Evolutionary conservation across 2,797 vertebrate genomes (phyloP).

Genomic region (Eospalax fontanierii): DNA sequence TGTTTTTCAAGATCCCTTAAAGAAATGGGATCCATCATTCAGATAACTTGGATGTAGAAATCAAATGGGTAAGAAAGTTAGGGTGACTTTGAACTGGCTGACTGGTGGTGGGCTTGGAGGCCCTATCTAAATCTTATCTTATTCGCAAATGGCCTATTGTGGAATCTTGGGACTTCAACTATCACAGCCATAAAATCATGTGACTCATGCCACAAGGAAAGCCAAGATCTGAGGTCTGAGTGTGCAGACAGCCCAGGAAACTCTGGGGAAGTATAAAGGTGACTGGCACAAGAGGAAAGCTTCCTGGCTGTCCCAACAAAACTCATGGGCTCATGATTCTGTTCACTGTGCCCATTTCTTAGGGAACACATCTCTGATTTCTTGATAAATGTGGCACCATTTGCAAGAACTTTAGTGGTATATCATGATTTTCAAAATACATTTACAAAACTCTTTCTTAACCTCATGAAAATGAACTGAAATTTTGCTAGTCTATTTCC

Average conservation of each 20-base stretch:
- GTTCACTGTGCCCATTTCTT: neutral
- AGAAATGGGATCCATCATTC: neutral
- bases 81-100: neutral
- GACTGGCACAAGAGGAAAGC: neutral
- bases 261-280: neutral
- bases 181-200: neutral
- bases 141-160: neutral
- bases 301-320: neutral
- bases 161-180: conserved; percentile 17
- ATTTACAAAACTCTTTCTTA: conserved; percentile 9
- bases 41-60: neutral
- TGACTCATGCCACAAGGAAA: neutral
- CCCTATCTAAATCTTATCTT: too few species aligned
- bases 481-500: conserved; percentile 13
- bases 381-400: conserved; percentile 3
- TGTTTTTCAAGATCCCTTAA: conserved; percentile 25
- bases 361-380: conserved; percentile 15
- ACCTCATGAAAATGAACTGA: neutral
- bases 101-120: neutral
- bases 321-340: neutral
- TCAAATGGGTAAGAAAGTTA: neutral
- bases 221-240: neutral
- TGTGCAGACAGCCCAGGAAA: neutral
- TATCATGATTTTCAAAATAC: conserved; percentile 38
- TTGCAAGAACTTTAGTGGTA: neutral